These are phyloP conservation scores for Perizoma affinitatum DNA, from an alignment of 2,888 invertebrate species.

Conservation along the genomic window DNA sequence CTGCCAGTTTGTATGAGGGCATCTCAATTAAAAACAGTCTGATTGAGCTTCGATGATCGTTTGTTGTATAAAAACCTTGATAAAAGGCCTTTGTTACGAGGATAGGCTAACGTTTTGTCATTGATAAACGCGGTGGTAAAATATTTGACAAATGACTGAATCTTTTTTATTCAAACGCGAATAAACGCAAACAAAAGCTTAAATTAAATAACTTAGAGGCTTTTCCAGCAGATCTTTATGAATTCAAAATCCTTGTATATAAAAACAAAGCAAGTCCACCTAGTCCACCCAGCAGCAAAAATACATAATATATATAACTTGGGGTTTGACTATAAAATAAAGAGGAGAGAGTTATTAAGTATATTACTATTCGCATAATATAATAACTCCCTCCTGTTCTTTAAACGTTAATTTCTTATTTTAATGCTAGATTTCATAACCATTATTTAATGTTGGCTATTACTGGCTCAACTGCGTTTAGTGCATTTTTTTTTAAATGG, in stretches of 20 bases:
- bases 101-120: slow-evolving; percentile 17
- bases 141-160: slow-evolving; percentile 1
- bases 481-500: too few relatives aligned
- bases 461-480: too few relatives aligned
- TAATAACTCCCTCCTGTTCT: too few relatives aligned
- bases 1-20: slow-evolving; percentile 14
- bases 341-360: too few relatives aligned
- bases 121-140: slow-evolving; percentile 18
- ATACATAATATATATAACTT: slow-evolving; percentile 16
- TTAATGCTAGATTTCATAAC: too few relatives aligned
- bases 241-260: not conserved
- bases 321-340: slow-evolving; percentile 22
- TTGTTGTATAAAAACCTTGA: slow-evolving; percentile 8
- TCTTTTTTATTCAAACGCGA: too few relatives aligned
- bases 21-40: slow-evolving; percentile 21
- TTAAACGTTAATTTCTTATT: too few relatives aligned
- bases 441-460: too few relatives aligned
- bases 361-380: too few relatives aligned
- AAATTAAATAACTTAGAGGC: too few relatives aligned
- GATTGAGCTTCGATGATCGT: slow-evolving; percentile 26
- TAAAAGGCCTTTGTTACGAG: slow-evolving; percentile 20
- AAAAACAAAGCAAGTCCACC: slow-evolving; percentile 14
- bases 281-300: slow-evolving; percentile 17
- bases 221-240: too few relatives aligned
- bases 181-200: too few relatives aligned